Percentiles rank a stretch among this genome's conserved stretches.
These are phyloP conservation scores for Cynaeus angustus DNA, from an alignment of 2,888 invertebrate species.

Conservation along the genomic window DNA sequence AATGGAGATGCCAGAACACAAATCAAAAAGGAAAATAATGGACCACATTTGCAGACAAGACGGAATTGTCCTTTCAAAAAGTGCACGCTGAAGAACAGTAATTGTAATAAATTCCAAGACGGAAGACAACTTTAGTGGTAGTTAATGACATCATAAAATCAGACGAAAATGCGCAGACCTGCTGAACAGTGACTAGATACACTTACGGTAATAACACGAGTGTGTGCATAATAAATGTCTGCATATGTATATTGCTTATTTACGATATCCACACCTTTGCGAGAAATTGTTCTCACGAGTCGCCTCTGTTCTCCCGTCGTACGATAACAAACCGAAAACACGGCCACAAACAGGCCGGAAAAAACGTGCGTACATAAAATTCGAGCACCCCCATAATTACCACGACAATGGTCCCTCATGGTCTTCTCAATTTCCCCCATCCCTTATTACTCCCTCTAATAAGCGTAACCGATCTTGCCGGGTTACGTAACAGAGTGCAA, in stretches of 20 bases:
- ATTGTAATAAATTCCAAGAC: slow-evolving; percentile 11
- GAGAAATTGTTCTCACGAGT: slow-evolving; percentile 7
- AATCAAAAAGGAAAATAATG: slow-evolving; percentile 6
- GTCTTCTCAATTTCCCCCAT: slow-evolving; percentile 61
- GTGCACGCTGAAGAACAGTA: background rate
- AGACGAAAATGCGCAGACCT: background rate
- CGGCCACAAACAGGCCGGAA: slow-evolving; percentile 21
- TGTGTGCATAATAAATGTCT: slow-evolving; percentile 12
- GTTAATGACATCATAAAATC: slow-evolving; percentile 24
- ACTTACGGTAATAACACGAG: background rate
- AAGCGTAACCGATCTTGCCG: slow-evolving; percentile 55
- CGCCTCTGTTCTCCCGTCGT: background rate
- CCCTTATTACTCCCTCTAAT: slow-evolving; percentile 58
- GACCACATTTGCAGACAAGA: background rate
- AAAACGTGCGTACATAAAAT: slow-evolving; percentile 25
- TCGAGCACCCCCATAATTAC: slow-evolving; percentile 43
- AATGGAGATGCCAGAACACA: background rate
- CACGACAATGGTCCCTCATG: slow-evolving; percentile 60
- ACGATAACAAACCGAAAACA: slow-evolving; percentile 27
- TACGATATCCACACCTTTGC: slow-evolving; percentile 12
- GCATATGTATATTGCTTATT: slow-evolving; percentile 7
- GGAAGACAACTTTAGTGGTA: slow-evolving; percentile 16
- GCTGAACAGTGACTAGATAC: slow-evolving; percentile 6
- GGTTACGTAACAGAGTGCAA: slow-evolving; percentile 48
- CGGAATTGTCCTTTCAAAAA: too few relatives aligned